Evolutionary conservation across 2,113 vertebrate genomes (phyloP).

Genomic region (Connochaetes taurinus): DNA sequence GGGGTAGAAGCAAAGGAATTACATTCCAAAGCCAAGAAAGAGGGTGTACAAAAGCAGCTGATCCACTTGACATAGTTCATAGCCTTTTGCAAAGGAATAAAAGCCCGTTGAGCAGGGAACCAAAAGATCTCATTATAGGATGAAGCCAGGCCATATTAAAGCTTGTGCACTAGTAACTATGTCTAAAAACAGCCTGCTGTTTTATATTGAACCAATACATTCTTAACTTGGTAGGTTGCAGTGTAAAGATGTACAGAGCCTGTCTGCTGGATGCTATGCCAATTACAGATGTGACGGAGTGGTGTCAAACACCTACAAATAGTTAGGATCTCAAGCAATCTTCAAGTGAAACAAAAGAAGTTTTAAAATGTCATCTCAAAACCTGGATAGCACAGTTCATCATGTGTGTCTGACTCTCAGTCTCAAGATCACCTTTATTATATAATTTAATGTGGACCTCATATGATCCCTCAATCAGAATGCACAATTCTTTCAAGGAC

Average conservation of each 20-base stretch:
- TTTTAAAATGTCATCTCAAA: constrained; percentile 66
- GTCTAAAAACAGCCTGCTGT: constrained; percentile 77
- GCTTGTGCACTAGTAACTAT: constrained; percentile 76
- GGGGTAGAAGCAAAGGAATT: constrained; percentile 71
- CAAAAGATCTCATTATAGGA: constrained; percentile 77
- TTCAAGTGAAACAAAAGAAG: constrained; percentile 63
- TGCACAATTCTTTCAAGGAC: constrained; percentile 79
- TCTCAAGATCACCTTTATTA: constrained; percentile 75
- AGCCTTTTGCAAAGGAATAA: constrained; percentile 74
- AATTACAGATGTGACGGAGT: constrained; percentile 66
- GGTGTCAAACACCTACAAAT: constrained; percentile 62
- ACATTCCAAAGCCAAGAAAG: constrained; percentile 71
- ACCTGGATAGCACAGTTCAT: constrained; percentile 60
- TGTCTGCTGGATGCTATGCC: constrained; percentile 67
- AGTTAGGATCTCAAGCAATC: constrained; percentile 54
- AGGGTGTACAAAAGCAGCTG: constrained; percentile 70
- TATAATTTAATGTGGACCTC: constrained; percentile 76
- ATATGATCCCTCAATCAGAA: constrained; percentile 72
- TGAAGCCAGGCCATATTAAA: constrained; percentile 75
- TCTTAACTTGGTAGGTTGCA: constrained; percentile 72
- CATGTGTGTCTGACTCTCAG: constrained; percentile 68
- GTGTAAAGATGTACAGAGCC: constrained; percentile 55
- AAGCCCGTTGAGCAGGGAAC: constrained; percentile 73
- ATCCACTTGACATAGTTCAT: constrained; percentile 75
- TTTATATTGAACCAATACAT: constrained; percentile 76